These are phyloP conservation scores for Mercenaria mercenaria DNA, from an alignment of 1,140 invertebrate species.

Conservation along the genomic window DNA sequence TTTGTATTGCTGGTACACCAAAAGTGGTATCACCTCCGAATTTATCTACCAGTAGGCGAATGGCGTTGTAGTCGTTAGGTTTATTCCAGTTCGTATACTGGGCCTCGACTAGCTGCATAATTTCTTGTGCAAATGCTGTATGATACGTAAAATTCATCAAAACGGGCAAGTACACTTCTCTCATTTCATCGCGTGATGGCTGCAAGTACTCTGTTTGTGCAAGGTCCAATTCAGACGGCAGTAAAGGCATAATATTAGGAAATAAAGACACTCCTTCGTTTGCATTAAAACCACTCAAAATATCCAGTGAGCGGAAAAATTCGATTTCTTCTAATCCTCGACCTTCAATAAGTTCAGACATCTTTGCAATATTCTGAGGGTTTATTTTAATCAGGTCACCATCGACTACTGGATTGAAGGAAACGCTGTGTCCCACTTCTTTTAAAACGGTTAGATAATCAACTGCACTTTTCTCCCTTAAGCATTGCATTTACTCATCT, in stretches of 20 bases:
- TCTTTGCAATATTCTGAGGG: background rate
- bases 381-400: background rate
- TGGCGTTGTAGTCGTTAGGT: background rate
- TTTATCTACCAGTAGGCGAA: background rate
- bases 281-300: constrained; percentile 36
- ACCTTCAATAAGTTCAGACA: background rate
- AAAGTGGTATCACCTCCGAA: background rate
- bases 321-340: constrained; percentile 13
- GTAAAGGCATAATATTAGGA: background rate
- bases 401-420: constrained; percentile 45
- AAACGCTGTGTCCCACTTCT: background rate
- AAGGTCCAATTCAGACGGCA: background rate
- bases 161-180: background rate
- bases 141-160: background rate
- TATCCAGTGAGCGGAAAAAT: constrained; percentile 50
- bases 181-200: background rate
- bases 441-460: background rate
- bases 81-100: constrained; percentile 21
- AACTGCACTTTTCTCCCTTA: background rate
- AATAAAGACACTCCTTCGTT: constrained; percentile 40
- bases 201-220: background rate
- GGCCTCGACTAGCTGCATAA: constrained; percentile 5
- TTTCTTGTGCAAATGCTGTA: background rate
- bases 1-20: background rate
- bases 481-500: constrained; percentile 23